Percentiles rank a stretch among this genome's conserved stretches.
Evolutionary conservation across 2,797 vertebrate genomes (phyloP).

Genomic region (Chiroxiphia lanceolata): DNA sequence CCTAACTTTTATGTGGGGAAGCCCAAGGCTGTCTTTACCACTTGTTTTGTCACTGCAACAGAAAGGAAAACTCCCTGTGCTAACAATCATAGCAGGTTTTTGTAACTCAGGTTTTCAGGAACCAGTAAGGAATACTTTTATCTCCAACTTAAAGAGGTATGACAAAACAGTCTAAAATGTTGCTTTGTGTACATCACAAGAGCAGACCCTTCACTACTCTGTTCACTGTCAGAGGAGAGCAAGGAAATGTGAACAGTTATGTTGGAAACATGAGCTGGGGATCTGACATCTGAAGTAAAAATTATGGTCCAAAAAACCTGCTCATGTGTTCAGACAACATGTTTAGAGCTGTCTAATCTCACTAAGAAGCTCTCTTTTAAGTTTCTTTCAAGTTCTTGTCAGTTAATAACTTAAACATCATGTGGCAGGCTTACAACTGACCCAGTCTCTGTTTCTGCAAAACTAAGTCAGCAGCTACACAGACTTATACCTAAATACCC

Average conservation of each 20-base stretch:
- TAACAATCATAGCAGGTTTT: background rate
- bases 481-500: background rate
- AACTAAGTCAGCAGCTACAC: background rate
- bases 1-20: background rate
- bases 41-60: background rate
- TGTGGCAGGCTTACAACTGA: background rate
- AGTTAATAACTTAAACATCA: background rate
- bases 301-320: background rate
- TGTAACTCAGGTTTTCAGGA: background rate
- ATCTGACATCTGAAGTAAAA: background rate
- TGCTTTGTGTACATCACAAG: background rate
- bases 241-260: background rate
- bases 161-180: background rate
- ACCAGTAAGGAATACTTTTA: background rate
- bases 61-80: background rate
- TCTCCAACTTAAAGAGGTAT: background rate
- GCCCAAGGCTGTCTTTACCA: slow-evolving; percentile 19
- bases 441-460: background rate
- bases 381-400: background rate
- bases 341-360: background rate
- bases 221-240: background rate
- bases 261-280: background rate
- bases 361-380: background rate
- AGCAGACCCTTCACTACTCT: background rate
- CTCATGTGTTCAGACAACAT: background rate